These are phyloP conservation scores for Drosophila albomicans DNA, from an alignment of 1,140 invertebrate genomes.

Conservation along the genomic window DNA sequence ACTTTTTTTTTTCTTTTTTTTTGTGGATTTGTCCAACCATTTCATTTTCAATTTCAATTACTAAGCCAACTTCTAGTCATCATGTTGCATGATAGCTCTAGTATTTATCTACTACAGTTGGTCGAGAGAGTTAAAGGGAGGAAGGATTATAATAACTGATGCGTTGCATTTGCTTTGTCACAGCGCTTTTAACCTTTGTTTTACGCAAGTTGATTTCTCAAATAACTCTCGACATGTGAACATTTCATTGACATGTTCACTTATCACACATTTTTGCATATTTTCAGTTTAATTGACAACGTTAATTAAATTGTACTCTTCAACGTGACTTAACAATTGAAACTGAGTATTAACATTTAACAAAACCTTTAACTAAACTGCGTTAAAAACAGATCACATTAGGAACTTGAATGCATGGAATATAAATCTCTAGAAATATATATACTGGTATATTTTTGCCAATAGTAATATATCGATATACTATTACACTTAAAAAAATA, in stretches of 20 bases:
- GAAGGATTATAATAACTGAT: not conserved
- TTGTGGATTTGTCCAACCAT: conserved; percentile 47
- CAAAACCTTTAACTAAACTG: no score
- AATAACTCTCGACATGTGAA: not conserved
- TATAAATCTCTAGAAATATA: no score
- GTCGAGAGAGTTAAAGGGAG: not conserved
- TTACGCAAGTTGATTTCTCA: conserved; percentile 6
- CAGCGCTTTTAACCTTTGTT: conserved; percentile 12
- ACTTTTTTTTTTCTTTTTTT: conserved; percentile 13
- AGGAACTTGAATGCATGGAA: no score
- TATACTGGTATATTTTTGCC: no score
- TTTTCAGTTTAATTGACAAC: conserved; percentile 7
- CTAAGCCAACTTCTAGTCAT: conserved; percentile 46
- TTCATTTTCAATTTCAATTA: conserved; percentile 79
- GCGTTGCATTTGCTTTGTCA: conserved; percentile 21
- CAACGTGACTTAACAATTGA: not conserved
- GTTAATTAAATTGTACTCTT: not conserved
- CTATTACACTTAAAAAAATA: no score
- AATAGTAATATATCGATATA: no score
- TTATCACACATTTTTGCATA: not conserved
- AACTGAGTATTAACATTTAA: no score
- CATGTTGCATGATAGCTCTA: conserved; percentile 2
- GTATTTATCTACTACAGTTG: not conserved
- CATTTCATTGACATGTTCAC: conserved; percentile 1
- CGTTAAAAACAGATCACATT: no score